These are phyloP conservation scores for Solenopsis invicta DNA, from an alignment of 1,140 invertebrate genomes.

Conservation along the genomic window DNA sequence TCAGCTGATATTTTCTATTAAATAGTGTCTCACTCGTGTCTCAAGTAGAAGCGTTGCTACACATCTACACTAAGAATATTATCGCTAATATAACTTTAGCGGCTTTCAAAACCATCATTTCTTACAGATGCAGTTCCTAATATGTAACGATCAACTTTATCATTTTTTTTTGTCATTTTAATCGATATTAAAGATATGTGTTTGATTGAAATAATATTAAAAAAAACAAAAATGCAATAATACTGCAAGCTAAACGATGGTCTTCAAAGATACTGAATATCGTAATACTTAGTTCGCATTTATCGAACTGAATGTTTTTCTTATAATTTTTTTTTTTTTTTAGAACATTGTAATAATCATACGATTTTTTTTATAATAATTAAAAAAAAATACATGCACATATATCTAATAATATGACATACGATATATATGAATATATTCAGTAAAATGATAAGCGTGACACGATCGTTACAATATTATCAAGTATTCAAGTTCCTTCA, in stretches of 20 bases:
- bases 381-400: slow-evolving; percentile 76
- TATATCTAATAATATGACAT: slow-evolving; percentile 66
- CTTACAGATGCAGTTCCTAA: slow-evolving; percentile 8
- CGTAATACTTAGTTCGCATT: slow-evolving; percentile 61
- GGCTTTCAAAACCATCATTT: slow-evolving; percentile 46
- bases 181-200: background rate
- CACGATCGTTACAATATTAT: slow-evolving; percentile 66
- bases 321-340: slow-evolving; percentile 51
- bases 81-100: slow-evolving; percentile 33
- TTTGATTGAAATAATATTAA: background rate
- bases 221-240: slow-evolving; percentile 1
- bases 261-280: slow-evolving; percentile 59
- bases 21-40: slow-evolving; percentile 29
- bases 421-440: slow-evolving; percentile 70
- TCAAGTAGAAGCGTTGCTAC: slow-evolving; percentile 60
- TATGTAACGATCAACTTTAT: background rate
- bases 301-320: slow-evolving; percentile 49
- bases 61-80: slow-evolving; percentile 34
- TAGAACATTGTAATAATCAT: slow-evolving; percentile 39
- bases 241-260: slow-evolving; percentile 34
- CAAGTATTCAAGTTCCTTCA: slow-evolving; percentile 28
- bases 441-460: slow-evolving; percentile 70
- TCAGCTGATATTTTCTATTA: slow-evolving; percentile 6
- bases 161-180: background rate
- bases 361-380: slow-evolving; percentile 60